Base-by-base conservation (phyloP, 2,113 vertebrate species). In the Sylvilagus bachmani region DNA sequence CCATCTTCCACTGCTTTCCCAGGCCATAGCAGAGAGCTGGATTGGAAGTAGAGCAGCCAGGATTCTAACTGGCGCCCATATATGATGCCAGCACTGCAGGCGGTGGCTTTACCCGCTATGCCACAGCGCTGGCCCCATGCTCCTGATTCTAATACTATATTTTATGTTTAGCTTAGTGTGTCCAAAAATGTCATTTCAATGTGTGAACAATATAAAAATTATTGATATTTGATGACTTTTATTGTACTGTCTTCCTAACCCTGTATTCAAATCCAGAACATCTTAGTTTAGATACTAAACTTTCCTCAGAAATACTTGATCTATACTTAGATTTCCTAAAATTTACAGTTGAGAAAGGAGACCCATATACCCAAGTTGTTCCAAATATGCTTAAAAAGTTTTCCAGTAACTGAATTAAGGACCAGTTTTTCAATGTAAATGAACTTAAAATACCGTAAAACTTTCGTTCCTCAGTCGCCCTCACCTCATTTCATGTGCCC, bases 271-370 rank as follows among this genome's bases (percentile, higher is more conserved):
- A 93, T 93, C 33, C 2, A 75, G 73, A n/a, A 75, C 4, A 66
- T 89, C 73, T 91, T 51, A 91, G 44, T 95, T 82, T 77, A 51
- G 27, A 84, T 93, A n/a, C 83, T 93, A 82, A 95, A 78, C 29
- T 93, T 95, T 79, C 78, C 88, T 93, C 27, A 88, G 73, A 91
- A 91, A 74, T 79, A 84, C 49, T 93, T 93, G 77, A 91, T 93
- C 87, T 92, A 64, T 90, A 78, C 90, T 96, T 96, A 82, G 75
- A 81, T 77, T 86, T 77, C 87, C 66, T 96, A 87, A 93, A 83
- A 75, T 78, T 82, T 82, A 96, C 29, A 83, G 7, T 78, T 93
- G 82, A 61, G 78, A 92, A 73, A n/a, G 9, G 33, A 93, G 71
- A 91, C 36, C 85, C 51, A 84, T 74, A 79, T 80, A 93, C 25